Base-by-base conservation (phyloP, 2,797 vertebrate species). In the Ficedula albicollis region DNA sequence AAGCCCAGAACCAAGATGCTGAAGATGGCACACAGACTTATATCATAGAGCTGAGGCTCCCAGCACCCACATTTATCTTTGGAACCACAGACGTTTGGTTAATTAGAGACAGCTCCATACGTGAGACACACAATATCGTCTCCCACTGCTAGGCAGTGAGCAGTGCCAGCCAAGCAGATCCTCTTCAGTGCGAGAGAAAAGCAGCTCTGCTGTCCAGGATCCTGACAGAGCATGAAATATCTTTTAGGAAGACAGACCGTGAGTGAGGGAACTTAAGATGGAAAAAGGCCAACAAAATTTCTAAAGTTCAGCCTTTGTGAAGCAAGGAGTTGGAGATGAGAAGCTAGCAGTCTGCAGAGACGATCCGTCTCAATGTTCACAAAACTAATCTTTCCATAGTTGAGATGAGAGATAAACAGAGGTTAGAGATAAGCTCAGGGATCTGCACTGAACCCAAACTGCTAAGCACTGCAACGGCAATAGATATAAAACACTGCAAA, bases 71-170 rank as follows among this genome's bases (percentile, higher is more conserved):
- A 92, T 89, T 91, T 70, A 74, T 39, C 78, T 92, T 77, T 89
- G 68, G 60, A 92, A 91, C 56, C 38, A 56, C 23, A 87, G 67
- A 49, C 2, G 0, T 77, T 85, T 85, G 68, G 60, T 85, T 96
- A 95, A 95, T 95, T 75, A 90, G 82, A 94, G 81, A 89, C 91
- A 95, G 87, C 38, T 77, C 34, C 44, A 77, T 91, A 83, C 15
- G 56, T 95, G 94, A 95, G 87, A 63, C 72, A 54, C 60, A 80
- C 78, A 74, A 29, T 74, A 64, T 87, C 2, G 8, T 85, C 87
- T 93, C 87, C 94, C 73, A 89, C 87, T 95, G 91, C 75, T 89
- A 83, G 34, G 75, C 84, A 80, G 81, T 12, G 32, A 91, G 79
- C 68, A 74, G 59, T 68, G 82, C 82, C 93, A 91, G 84, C 54